Evolutionary conservation across 2,113 vertebrate species (phyloP), one percentile per base, ranked within the genome.

Genomic region (Apteryx mantelli): DNA sequence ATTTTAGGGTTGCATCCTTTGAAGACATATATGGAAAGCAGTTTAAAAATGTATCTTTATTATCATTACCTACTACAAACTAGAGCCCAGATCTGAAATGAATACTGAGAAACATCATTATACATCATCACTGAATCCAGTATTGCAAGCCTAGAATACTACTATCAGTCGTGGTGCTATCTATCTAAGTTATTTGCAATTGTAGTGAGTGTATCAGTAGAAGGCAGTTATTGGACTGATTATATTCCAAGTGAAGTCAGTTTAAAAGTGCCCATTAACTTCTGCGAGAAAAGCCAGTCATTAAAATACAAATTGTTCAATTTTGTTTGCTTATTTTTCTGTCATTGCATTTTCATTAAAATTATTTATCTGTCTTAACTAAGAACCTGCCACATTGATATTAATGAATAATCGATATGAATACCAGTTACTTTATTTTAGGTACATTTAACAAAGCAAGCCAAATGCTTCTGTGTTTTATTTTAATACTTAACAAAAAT

Each of bases 311-410:
- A 88, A 60, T 24, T 86, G 52, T 52, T 92, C 90, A 46, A 68
- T 92, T 92, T 75, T 92, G 53, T 88, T 96, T 96, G 40, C 58
- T 96, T 91, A 61, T 96, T 96, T 94, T 97, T 95, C 60, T 96
- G 81, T 82, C 60, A 42, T 68, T 89, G 11, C 25, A 64, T 90
- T 97, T 97, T 82, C 60, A 92, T 42, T 53, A 83, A 74, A 88
- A 93, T 55, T 64, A 84, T 75, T 93, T 93, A 3, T 81, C 63
- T 95, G 95, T 79, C 65, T 22, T 91, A 91, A 34, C 65, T 74
- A 91, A 79, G 58, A 94, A 87, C 63, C 64, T 82, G 85, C 64
- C 65, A 91, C 46, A 65, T 69, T 79, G 74, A 89, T 48, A 52
- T 26, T 8, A 60, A 79, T n/a, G 46, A 82, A 66, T 83, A 66